These are phyloP conservation scores for Psix sp. DNA, from an alignment of 1,140 invertebrate species.

Conservation along the genomic window DNA sequence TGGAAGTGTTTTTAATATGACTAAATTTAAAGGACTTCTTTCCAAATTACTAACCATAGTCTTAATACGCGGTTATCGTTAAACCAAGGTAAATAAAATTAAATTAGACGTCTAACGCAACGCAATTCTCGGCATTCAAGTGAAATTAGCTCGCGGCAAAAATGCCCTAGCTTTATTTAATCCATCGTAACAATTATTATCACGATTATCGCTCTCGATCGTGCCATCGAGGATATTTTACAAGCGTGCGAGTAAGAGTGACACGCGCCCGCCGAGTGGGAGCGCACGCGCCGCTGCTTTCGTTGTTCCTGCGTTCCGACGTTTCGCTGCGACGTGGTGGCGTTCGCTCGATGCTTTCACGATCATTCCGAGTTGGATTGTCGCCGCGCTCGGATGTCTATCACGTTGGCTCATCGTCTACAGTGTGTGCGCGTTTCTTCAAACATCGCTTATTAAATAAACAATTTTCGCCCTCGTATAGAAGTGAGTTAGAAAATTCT, in stretches of 20 bases:
- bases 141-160: no score
- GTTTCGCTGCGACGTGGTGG: constrained; percentile 39
- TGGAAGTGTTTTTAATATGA: no score
- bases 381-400: constrained; percentile 62
- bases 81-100: no score
- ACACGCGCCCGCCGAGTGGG: constrained; percentile 51
- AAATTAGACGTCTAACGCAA: no score
- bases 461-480: neutral
- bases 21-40: no score
- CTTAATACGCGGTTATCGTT: no score
- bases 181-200: constrained; percentile 38
- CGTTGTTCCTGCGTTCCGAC: constrained; percentile 55
- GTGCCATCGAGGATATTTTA: constrained; percentile 38
- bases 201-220: constrained; percentile 37
- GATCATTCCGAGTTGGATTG: constrained; percentile 71
- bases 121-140: no score
- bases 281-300: constrained; percentile 59
- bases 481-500: neutral
- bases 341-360: constrained; percentile 58
- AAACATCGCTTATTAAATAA: constrained; percentile 1
- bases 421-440: constrained; percentile 42
- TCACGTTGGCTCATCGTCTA: constrained; percentile 8
- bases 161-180: no score
- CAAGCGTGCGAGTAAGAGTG: constrained; percentile 46
- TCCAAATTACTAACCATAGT: no score